Base-by-base conservation (phyloP, 1,140 invertebrate species). In the Triops longicaudatus region DNA sequence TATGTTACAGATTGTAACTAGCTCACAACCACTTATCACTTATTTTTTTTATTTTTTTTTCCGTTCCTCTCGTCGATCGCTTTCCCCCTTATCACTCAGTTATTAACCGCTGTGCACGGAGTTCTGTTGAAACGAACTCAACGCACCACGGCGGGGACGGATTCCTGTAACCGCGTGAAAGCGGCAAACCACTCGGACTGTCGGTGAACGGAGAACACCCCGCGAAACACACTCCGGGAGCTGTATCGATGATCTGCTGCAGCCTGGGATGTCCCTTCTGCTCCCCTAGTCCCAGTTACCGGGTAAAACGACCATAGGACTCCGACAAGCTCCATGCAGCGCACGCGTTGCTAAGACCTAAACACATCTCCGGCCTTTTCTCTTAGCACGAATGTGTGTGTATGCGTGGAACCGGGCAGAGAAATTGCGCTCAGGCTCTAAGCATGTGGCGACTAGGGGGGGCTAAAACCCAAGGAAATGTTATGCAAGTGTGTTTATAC, bases 161-260 rank as follows among this genome's bases (percentile, higher is more conserved):
- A 63, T 22, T 63, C 31, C 22, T 63, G 50, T 14, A n/a, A 63
- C 50, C 50, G 50, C 50, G 50, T 63, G 14, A 63, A 22, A 63
- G 50, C 14, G 50, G 50, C 50, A 22, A 37, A 63, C 50, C 22
- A 63, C 50, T 22, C 17, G 50, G n/a, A 63, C 50, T 63, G 17
- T 63, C 50, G 14, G 10, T 63, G 17, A 63, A 22, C n/a, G 10
- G 10, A n/a, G 50, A 10, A 22, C 50, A 63, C n/a, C 17, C 50
- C 50, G 50, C 50, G 50, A 63, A 63, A 22, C 50, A 63, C 50
- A 63, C 50, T 63, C 50, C 50, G 50, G 50, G 50, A 63, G 50
- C 50, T 63, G 50, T 63, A 63, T 63, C 50, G 50, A 63, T 63
- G 50, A 63, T 63, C 50, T 63, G 50, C 50, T 63, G 50, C 50